These are phyloP conservation scores for Anser cygnoides DNA, from an alignment of 2,113 vertebrate species.

Conservation along the genomic window DNA sequence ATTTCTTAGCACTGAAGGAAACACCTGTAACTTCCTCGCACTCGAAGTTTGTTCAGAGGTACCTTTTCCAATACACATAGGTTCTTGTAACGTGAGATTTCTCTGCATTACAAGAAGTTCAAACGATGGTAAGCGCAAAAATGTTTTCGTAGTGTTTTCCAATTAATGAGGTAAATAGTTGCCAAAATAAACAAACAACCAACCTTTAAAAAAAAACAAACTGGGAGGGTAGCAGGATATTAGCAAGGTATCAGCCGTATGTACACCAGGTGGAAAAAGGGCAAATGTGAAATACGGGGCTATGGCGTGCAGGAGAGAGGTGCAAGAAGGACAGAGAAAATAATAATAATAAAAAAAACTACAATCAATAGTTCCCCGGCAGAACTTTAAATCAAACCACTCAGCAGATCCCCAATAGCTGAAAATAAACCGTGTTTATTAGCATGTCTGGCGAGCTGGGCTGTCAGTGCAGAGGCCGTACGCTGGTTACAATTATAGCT, in stretches of 20 bases:
- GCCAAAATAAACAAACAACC: fast-evolving
- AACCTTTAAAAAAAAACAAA: not conserved
- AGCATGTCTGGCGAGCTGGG: not conserved
- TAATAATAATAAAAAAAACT: not conserved
- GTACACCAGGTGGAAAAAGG: not conserved
- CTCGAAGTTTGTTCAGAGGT: not conserved
- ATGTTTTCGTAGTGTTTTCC: slow-evolving; percentile 42
- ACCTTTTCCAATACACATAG: not conserved
- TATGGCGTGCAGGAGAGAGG: not conserved
- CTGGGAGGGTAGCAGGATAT: not conserved
- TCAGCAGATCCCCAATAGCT: not conserved
- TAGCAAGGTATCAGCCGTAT: not conserved
- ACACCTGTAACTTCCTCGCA: not conserved
- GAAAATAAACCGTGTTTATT: not conserved
- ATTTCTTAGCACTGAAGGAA: not conserved
- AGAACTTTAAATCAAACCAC: slow-evolving; percentile 32
- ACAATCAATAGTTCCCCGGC: not conserved
- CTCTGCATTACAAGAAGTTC: not conserved
- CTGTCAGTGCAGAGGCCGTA: not conserved
- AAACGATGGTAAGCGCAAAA: slow-evolving; percentile 28
- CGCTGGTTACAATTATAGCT: not conserved
- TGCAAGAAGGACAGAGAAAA: not conserved
- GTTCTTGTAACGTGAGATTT: not conserved
- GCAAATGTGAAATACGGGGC: not conserved
- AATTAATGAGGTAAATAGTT: slow-evolving; percentile 13